A percentile compares a stretch with the other conserved stretches of the same genome.
Evolutionary conservation across 1,140 invertebrate species (phyloP).

Genomic region (Chionoecetes opilio): DNA sequence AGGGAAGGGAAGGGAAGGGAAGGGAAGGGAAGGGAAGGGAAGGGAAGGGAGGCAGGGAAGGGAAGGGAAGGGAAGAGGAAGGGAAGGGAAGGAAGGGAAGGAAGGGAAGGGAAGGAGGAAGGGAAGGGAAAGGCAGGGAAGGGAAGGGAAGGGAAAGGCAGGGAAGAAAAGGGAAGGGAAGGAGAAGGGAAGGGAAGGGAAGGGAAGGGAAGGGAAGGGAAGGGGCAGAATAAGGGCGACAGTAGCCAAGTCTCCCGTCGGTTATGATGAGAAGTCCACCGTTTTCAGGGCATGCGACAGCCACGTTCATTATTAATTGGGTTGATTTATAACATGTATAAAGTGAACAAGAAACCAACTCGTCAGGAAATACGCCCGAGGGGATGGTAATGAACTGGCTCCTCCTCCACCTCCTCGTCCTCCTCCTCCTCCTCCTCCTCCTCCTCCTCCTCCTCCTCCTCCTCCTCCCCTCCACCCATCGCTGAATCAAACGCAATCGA

Average conservation of each 20-base stretch:
- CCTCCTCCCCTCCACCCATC: background rate
- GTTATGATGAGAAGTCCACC: background rate
- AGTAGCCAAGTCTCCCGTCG: background rate
- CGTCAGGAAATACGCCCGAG: background rate
- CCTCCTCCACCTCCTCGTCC: background rate
- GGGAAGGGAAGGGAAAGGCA: background rate
- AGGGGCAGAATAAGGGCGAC: background rate
- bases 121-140: background rate
- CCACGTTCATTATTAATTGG: background rate
- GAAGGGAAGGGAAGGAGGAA: background rate
- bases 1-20: no score
- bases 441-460: no score
- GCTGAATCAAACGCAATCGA: background rate
- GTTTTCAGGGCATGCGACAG: background rate
- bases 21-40: no score
- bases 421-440: background rate
- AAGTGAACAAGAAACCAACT: background rate
- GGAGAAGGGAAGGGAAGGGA: background rate
- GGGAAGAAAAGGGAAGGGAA: background rate
- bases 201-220: background rate
- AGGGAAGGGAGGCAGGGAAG: background rate
- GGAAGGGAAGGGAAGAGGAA: background rate
- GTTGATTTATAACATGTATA: background rate
- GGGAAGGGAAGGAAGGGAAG: background rate
- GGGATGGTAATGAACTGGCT: no score